Base-by-base conservation (phyloP, 2,113 vertebrate genomes). In the Aramus guarauna region DNA sequence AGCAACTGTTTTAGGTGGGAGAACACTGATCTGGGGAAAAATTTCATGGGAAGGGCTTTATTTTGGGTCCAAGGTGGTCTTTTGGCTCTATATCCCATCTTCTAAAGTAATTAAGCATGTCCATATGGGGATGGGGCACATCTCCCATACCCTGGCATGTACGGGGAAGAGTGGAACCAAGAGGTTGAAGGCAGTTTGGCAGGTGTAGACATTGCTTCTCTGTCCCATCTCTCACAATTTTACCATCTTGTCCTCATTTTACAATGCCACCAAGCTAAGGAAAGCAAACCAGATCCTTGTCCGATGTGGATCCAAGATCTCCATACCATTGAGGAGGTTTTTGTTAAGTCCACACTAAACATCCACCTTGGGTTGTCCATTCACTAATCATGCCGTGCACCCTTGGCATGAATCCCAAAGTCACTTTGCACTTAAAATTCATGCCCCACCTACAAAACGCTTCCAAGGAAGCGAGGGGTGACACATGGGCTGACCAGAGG, bases 381-480 rank as follows among this genome's bases (percentile, higher is more conserved):
- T 69, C 1, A 0, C 30, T 3, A 0, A 6, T 74, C 1, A 0
- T 27, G 23, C 6, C 4, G 3, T 15, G 16, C 24, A n/a, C 13
- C 18, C 45, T 47, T 64, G 53, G 7, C 3, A 0, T 43, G 15
- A 53, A 60, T 62, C 71, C 53, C 39, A 14, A 29, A 41, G 18
- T 34, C 2, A 5, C 20, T 43, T 73, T 16, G 23, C 39, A 20
- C 50, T 82, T 56, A 36, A 81, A 79, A 76, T 68, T 68, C 62
- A 41, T 37, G 37, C 2, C 27, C 11, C 19, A 20, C 34, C 52
- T 45, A 7, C 6, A 1, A 63, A 85, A 72, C 4, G 6, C 55
- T 19, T 55, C 60, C 1, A 4, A 81, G 43, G 13, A 63, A 55
- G 34, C 0, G 2, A 50, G 18, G 16, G 45, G 36, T 3, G 9